Base-by-base conservation (phyloP, 2,888 invertebrate species). In the Caenorhabditis sulstoni region DNA sequence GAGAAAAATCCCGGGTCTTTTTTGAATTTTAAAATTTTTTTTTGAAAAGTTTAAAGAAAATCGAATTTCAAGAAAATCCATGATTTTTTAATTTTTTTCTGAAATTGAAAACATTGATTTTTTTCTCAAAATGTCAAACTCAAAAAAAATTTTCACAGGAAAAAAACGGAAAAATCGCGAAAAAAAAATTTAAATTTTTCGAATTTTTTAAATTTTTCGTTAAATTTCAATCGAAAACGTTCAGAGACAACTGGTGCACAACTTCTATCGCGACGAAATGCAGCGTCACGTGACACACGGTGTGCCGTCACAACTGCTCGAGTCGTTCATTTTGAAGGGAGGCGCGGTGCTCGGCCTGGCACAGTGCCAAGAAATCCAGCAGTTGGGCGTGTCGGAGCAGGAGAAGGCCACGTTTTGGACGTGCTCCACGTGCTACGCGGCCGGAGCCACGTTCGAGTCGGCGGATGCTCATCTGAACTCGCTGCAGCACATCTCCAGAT, bases 401-500 rank as follows among this genome's bases (percentile, higher is more conserved):
- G 29, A 29, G 29, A 7, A 29, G 29, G n/a, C n/a, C n/a, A n/a
- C n/a, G n/a, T n/a, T n/a, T n/a, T n/a, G n/a, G n/a, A n/a, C n/a
- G n/a, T 14, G 37, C n/a, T n/a, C 11, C 37, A 37, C 5, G 37
- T 11, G 11, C 5, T 37, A 14, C 41, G 41, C 7, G 11, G 12
- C 14, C 41, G 14, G 12, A 14, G 41, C 11, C 41, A 68, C 47
- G 11, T 77, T 66, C 57, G 82, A 84, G 1, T 49, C 79, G 20
- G 79, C 81, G 0, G 85, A 85, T 29, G 73, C 70, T 35, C 85
- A 85, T 64, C 53, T 84, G 18, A 57, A 18, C 16, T 80, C 81
- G 11, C 44, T 65, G 20, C n/a, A 52, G 0, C 85, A 85, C 50
- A 71, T 85, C 22, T 37, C 49, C 11, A 74, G 35, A 12, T 84